Percentiles rank a stretch among this genome's conserved stretches.
phyloP scores from a whole-genome alignment of 2,888 invertebrate genomes.

The Zele albiditarsus region DNA sequence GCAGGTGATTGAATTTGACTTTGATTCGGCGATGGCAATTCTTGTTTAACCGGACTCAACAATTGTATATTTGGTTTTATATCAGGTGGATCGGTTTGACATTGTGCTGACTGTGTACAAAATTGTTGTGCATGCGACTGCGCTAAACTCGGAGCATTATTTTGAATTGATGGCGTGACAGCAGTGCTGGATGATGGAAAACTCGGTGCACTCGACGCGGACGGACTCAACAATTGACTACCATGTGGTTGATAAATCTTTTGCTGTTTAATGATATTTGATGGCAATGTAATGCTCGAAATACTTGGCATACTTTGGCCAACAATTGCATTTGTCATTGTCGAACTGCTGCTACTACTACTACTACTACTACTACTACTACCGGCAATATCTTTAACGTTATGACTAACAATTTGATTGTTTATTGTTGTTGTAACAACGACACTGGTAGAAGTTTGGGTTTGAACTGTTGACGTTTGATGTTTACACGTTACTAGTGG shows the following conservation, averaged over 20 bases:
- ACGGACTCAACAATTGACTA: constrained; percentile 67
- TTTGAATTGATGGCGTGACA: constrained; percentile 42
- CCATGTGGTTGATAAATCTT: constrained; percentile 62
- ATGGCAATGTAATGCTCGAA: constrained; percentile 17
- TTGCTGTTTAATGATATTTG: constrained; percentile 35
- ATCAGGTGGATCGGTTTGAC: constrained; percentile 68
- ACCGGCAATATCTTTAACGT: constrained; percentile 55
- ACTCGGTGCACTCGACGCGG: constrained; percentile 61
- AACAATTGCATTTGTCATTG: constrained; percentile 20
- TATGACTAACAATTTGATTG: constrained; percentile 60
- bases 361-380: constrained; percentile 49
- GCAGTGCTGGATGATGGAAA: constrained; percentile 55
- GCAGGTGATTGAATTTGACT: constrained; percentile 65
- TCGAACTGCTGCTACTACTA: constrained; percentile 47
- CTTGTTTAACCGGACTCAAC: constrained; percentile 65
- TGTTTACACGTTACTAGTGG: constrained; percentile 63
- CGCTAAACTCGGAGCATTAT: constrained; percentile 25
- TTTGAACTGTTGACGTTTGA: constrained; percentile 69
- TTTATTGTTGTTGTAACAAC: constrained; percentile 51
- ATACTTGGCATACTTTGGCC: constrained; percentile 34
- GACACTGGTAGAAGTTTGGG: constrained; percentile 60
- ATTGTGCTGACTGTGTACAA: constrained; percentile 64
- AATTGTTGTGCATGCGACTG: constrained; percentile 40
- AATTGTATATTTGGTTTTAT: constrained; percentile 63
- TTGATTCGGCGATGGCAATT: constrained; percentile 64